Base-by-base conservation (phyloP, 2,888 invertebrate genomes). In the Eupithecia tripunctaria region DNA sequence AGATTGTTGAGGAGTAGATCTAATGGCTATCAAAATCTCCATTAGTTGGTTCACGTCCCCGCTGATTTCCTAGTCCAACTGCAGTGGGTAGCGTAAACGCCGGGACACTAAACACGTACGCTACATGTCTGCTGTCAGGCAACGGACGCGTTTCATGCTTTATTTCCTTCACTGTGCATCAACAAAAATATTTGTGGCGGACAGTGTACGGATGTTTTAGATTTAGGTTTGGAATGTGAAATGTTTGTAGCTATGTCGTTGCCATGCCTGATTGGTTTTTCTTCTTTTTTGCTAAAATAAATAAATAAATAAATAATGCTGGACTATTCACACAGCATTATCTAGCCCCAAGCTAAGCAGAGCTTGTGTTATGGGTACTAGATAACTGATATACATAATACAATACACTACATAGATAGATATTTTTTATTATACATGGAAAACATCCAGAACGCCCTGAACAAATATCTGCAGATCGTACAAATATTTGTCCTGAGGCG, bases 101-200 rank as follows among this genome's bases (percentile, higher is more conserved):
- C 74, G 75, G 80, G 76, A 70, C 78, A 79, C 85, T 84, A 84
- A 84, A 84, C 86, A 82, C 77, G 80, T 82, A 81, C 81, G 82
- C 79, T 78, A 71, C 74, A 72, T 76, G 76, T 75, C 70, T 79
- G 83, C 64, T 70, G 79, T 78, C 82, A 76, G 73, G 79, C 68
- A 72, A 80, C 78, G 81, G 83, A 83, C 83, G 79, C 79, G 80
- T 77, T 82, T 81, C 82, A 82, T 81, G 81, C 81, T 81, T 82
- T 84, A 86, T 86, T 86, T 86, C 86, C 86, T 82, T 77, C 78
- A n/a, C n/a, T 78, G 79, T 81, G 79, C 80, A 66, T 68, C 78
- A 79, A 77, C 82, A 79, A 79, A 81, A 84, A 84, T 78, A 79
- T 80, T 80, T 75, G 78, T 76, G 75, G 70, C 80, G 78, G 79